Percentiles rank a stretch among this genome's conserved stretches.
phyloP scores from a whole-genome alignment of 2,797 vertebrate genomes.

The Gallirallus australis region DNA sequence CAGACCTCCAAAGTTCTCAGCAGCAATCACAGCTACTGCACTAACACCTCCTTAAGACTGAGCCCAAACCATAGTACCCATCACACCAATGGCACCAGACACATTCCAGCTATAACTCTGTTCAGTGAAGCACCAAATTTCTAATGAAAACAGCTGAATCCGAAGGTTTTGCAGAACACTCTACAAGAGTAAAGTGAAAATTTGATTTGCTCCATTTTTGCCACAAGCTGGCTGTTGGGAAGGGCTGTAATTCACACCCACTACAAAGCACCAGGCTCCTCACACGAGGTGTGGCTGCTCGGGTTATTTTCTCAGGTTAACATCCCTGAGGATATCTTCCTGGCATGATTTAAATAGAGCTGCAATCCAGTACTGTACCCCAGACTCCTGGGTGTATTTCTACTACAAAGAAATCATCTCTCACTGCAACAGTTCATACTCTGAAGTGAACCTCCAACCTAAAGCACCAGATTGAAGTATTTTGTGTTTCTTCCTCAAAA shows the following conservation, averaged over 20 bases:
- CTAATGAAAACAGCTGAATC: not conserved
- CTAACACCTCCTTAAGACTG: not conserved
- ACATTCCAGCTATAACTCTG: not conserved
- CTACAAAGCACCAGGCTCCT: not conserved
- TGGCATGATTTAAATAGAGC: not conserved
- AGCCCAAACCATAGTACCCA: not conserved
- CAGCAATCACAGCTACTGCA: not conserved
- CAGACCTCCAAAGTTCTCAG: not conserved
- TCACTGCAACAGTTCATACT: not conserved
- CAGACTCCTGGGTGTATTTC: not conserved
- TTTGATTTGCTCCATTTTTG: not conserved
- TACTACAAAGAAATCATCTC: not conserved
- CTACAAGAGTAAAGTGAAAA: not conserved
- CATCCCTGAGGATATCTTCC: not conserved
- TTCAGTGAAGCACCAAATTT: not conserved
- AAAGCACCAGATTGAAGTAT: not conserved
- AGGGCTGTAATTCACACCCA: not conserved
- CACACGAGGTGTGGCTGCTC: not conserved
- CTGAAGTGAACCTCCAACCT: not conserved
- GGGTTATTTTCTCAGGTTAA: not conserved
- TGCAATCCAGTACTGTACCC: not conserved
- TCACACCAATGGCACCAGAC: not conserved
- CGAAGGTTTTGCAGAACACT: not conserved
- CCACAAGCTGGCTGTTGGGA: not conserved
- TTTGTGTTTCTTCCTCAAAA: not conserved